Percentiles rank a stretch among this genome's conserved stretches.
Evolutionary conservation across 2,888 invertebrate species (phyloP).

Genomic region (Plutella xylostella): DNA sequence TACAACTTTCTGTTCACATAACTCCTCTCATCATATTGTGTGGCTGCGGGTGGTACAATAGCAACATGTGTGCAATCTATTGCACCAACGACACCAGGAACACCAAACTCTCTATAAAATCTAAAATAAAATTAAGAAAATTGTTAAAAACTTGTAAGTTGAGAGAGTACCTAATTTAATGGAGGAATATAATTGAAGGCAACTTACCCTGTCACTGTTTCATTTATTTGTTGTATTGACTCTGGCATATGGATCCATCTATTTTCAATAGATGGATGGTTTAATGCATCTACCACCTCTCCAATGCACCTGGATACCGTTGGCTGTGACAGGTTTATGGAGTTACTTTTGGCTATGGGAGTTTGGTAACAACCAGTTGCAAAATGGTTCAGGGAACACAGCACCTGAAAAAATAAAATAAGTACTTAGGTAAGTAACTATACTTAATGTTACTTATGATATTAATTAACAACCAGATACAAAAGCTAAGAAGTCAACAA

Average conservation of each 20-base stretch:
- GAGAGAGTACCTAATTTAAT: not conserved
- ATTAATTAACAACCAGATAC: too few relatives aligned
- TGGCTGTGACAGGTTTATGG: too few relatives aligned
- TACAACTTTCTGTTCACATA: conserved; percentile 21
- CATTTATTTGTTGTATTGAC: not conserved
- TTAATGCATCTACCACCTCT: not conserved
- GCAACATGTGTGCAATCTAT: conserved; percentile 20
- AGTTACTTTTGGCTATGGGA: not conserved
- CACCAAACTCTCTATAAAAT: not conserved
- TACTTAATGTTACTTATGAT: too few relatives aligned
- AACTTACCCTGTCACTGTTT: not conserved
- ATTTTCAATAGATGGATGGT: not conserved
- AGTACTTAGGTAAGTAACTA: too few relatives aligned
- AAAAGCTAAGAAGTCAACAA: too few relatives aligned
- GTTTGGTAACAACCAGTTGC: not conserved
- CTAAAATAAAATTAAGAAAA: conserved; percentile 4
- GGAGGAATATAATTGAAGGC: not conserved
- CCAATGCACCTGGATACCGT: not conserved
- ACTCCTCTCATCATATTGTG: conserved; percentile 15
- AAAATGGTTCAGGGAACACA: too few relatives aligned
- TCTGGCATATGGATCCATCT: too few relatives aligned
- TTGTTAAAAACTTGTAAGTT: not conserved
- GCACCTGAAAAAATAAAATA: too few relatives aligned
- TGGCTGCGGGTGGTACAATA: conserved; percentile 14
- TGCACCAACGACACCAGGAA: conserved; percentile 18